phyloP scores from a whole-genome alignment of 1,140 invertebrate genomes.

The Conus ventricosus region DNA sequence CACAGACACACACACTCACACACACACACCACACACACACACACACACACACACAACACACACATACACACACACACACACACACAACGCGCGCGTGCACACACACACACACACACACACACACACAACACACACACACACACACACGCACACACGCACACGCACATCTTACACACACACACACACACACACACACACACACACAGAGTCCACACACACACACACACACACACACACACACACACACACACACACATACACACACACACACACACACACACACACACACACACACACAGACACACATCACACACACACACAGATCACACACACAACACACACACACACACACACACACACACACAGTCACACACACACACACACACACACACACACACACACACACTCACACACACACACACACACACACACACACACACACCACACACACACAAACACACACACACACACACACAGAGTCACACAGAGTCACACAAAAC shows the following conservation, averaged over 20 bases:
- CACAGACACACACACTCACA: too few relatives aligned
- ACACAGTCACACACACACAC: background rate
- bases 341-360: constrained; percentile 4
- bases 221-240: constrained; percentile 5
- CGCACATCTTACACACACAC: constrained; percentile 1
- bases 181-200: background rate
- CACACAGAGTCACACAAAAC: too few relatives aligned
- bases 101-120: too few relatives aligned
- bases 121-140: too few relatives aligned
- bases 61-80: too few relatives aligned
- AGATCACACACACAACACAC: background rate
- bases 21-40: too few relatives aligned
- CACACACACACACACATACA: background rate
- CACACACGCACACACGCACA: background rate
- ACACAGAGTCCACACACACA: background rate
- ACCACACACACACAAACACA: too few relatives aligned
- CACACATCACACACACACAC: constrained; percentile 4
- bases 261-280: constrained; percentile 6
- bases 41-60: too few relatives aligned
- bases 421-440: too few relatives aligned
- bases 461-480: too few relatives aligned
- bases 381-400: constrained; percentile 1
- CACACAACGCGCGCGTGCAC: too few relatives aligned
- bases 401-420: background rate
- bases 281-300: background rate